Conservation (phyloP, 2,888 invertebrate species). For the Drosophila cognata region DNA sequence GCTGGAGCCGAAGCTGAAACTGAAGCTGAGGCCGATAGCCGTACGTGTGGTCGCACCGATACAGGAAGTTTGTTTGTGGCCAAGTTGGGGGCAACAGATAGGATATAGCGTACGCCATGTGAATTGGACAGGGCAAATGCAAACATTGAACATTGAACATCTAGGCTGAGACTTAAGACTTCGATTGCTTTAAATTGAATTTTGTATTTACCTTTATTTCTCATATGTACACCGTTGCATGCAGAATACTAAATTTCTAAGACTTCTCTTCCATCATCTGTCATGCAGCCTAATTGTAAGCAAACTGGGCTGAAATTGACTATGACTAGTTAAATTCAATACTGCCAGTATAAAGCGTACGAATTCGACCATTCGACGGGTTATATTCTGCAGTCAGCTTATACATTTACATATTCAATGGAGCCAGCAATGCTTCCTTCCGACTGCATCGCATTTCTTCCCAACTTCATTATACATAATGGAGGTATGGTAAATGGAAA, state of each 20-base stretch:
- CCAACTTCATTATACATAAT: neutral
- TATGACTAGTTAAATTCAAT: neutral
- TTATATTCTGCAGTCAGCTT: neutral
- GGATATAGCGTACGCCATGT: slow-evolving; percentile 51
- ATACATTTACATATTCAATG: neutral
- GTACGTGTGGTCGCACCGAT: slow-evolving; percentile 69
- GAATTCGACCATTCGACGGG: neutral
- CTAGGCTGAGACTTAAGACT: slow-evolving; percentile 7
- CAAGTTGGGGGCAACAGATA: slow-evolving; percentile 51
- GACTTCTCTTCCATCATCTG: slow-evolving; percentile 5
- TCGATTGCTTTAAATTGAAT: slow-evolving; percentile 76
- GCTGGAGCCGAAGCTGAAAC: slow-evolving; percentile 18
- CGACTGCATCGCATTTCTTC: neutral
- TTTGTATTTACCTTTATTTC: slow-evolving; percentile 66
- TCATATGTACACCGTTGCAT: slow-evolving; percentile 28
- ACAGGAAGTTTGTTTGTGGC: slow-evolving; percentile 79
- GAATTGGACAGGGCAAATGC: slow-evolving; percentile 18
- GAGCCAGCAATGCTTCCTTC: neutral
- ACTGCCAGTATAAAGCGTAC: neutral
- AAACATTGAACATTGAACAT: slow-evolving; percentile 1
- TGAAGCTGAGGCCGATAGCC: slow-evolving; percentile 22
- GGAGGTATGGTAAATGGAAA: neutral
- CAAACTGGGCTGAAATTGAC: neutral
- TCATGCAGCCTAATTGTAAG: slow-evolving; percentile 7
- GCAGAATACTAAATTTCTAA: slow-evolving; percentile 4